These are phyloP conservation scores for Chrysemys picta DNA, from an alignment of 2,113 vertebrate genomes.

Conservation along the genomic window DNA sequence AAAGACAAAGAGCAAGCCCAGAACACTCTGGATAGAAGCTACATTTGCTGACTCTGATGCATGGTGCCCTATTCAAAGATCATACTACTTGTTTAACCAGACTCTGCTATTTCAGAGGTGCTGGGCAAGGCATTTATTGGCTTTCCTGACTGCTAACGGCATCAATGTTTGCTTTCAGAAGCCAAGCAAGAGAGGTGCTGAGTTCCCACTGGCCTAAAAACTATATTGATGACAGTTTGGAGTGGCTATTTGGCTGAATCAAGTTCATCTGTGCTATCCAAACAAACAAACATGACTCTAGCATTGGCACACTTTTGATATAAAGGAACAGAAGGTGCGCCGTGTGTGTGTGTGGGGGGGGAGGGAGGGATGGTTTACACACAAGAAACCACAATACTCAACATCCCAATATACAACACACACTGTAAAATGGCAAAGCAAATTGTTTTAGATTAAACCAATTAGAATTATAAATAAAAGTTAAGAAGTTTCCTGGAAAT, in stretches of 20 bases:
- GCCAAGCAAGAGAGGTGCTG: rapidly evolving
- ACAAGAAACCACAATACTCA: not conserved
- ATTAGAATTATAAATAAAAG: not conserved
- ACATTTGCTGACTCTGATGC: not conserved
- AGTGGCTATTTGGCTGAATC: not conserved
- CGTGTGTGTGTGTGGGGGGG: no score
- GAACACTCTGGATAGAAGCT: not conserved
- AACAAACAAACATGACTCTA: not conserved
- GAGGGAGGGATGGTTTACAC: not conserved
- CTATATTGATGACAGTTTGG: not conserved
- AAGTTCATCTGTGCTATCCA: not conserved
- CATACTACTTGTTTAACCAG: not conserved
- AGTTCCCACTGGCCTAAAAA: rapidly evolving
- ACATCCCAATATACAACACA: not conserved
- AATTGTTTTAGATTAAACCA: not conserved
- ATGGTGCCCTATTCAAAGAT: not conserved
- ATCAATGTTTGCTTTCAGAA: not conserved
- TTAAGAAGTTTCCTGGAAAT: not conserved
- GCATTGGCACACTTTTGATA: not conserved
- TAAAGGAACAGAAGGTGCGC: not conserved
- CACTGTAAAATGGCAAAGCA: not conserved
- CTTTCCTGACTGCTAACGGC: not conserved
- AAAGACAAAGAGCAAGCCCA: not conserved
- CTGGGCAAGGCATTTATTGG: not conserved
- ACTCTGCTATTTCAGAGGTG: not conserved